These are phyloP conservation scores for Cephus cinctus DNA, from an alignment of 1,140 invertebrate genomes.

Conservation along the genomic window DNA sequence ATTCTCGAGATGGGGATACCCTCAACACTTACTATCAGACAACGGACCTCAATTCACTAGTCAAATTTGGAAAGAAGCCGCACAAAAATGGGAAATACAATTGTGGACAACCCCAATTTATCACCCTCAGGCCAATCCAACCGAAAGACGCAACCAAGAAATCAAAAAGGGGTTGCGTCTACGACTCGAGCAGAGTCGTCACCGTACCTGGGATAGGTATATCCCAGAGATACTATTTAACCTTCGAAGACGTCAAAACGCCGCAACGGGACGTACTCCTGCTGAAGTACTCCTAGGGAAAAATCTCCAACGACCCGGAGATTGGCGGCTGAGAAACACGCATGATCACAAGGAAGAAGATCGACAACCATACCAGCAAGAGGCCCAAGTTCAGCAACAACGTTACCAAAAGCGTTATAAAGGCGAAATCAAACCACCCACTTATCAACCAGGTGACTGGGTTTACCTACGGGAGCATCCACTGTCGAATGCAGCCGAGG, in stretches of 20 bases:
- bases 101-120: conserved; percentile 27
- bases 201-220: conserved; percentile 14
- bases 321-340: conserved; percentile 10
- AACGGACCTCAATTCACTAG: conserved; percentile 29
- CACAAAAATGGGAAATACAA: conserved; percentile 12
- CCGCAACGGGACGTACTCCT: conserved; percentile 18
- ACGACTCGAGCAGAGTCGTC: conserved; percentile 9
- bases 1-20: conserved; percentile 20
- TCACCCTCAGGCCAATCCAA: conserved; percentile 32
- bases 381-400: background rate
- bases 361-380: too few species aligned
- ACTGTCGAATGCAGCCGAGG: conserved; percentile 12
- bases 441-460: conserved; percentile 2
- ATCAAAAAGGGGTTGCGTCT: conserved; percentile 26
- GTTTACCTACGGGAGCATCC: conserved; percentile 8
- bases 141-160: conserved; percentile 30
- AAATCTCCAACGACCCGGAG: conserved; percentile 12
- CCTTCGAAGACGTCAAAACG: conserved; percentile 17
- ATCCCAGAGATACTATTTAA: conserved; percentile 17
- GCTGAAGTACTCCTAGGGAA: conserved; percentile 15
- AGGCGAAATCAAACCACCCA: background rate
- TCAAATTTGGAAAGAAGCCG: background rate
- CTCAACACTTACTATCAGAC: conserved; percentile 23
- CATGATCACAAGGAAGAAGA: too few species aligned
- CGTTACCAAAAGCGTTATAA: background rate